Conservation (phyloP, 1,140 invertebrate species). For the Battus philenor region DNA sequence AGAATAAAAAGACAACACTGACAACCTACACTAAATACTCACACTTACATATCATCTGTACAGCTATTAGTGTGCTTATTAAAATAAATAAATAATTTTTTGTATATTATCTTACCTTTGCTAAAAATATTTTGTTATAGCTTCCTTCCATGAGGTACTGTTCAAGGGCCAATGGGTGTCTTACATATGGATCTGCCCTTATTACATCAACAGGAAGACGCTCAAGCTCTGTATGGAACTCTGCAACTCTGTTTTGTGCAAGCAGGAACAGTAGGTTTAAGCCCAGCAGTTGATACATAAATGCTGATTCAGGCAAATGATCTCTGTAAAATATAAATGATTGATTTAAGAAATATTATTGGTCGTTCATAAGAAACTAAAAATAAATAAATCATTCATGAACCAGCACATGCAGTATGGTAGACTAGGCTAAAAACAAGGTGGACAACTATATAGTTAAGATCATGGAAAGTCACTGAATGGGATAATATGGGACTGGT, state of each 20-base stretch:
- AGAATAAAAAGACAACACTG: no score
- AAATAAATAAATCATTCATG: no score
- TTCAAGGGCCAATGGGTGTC: conserved; percentile 95
- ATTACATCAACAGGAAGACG: conserved; percentile 94
- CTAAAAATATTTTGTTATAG: conserved; percentile 92
- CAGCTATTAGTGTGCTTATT: conserved; percentile 1
- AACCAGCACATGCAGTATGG: no score
- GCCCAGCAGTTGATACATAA: conserved; percentile 96
- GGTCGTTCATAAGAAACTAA: no score
- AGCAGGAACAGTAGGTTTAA: conserved; percentile 97
- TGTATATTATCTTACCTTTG: conserved; percentile 69
- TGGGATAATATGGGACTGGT: no score
- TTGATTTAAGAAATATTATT: no score
- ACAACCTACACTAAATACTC: no score
- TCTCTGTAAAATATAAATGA: conserved; percentile 78
- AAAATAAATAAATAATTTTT: neutral
- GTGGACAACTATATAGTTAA: no score
- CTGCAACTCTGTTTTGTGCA: conserved; percentile 97
- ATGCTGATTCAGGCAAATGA: conserved; percentile 92
- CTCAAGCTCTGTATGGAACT: conserved; percentile 99
- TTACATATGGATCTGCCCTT: conserved; percentile 95
- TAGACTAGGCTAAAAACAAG: no score
- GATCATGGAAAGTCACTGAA: no score
- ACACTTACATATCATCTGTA: no score
- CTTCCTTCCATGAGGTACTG: conserved; percentile 99